These are phyloP conservation scores for Leptoteleia sp. DNA, from an alignment of 1,140 invertebrate genomes.

Conservation along the genomic window DNA sequence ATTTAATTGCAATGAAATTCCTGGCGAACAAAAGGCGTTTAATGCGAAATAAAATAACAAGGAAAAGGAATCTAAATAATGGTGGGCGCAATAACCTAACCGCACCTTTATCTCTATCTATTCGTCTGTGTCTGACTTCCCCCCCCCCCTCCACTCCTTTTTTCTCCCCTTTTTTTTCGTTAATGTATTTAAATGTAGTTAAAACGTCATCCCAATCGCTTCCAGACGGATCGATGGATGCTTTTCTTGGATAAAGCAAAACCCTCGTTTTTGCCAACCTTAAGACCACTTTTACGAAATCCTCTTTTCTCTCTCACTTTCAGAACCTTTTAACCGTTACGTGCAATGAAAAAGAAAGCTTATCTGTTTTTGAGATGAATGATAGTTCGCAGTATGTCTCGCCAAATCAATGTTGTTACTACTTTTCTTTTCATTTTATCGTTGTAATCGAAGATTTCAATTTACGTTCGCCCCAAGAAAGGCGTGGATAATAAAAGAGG, in stretches of 20 bases:
- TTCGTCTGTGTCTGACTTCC: too few relatives aligned
- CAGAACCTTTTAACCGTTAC: slow-evolving; percentile 61
- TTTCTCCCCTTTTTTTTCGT: too few relatives aligned
- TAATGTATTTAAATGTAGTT: slow-evolving; percentile 59
- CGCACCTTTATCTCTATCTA: too few relatives aligned
- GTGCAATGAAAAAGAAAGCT: slow-evolving; percentile 62
- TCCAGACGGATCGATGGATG: slow-evolving; percentile 55
- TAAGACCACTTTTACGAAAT: slow-evolving; percentile 64
- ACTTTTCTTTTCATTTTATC: slow-evolving; percentile 44
- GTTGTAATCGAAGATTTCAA: slow-evolving; percentile 44
- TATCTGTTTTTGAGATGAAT: slow-evolving; percentile 62
- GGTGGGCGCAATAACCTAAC: too few relatives aligned
- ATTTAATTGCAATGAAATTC: slow-evolving; percentile 40
- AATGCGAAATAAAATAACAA: slow-evolving; percentile 10
- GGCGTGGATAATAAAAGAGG: too few relatives aligned
- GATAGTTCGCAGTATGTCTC: slow-evolving; percentile 50
- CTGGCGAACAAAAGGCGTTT: neutral
- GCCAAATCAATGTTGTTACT: slow-evolving; percentile 46
- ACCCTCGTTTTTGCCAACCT: slow-evolving; percentile 60
- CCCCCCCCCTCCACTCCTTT: too few relatives aligned
- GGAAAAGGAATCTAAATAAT: too few relatives aligned
- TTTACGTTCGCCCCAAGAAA: slow-evolving; percentile 21
- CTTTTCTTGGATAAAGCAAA: slow-evolving; percentile 65
- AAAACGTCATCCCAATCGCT: slow-evolving; percentile 51
- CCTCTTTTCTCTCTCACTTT: slow-evolving; percentile 61